Evolutionary conservation across 2,113 vertebrate genomes (phyloP).

Genomic region (Chiloscyllium plagiosum): DNA sequence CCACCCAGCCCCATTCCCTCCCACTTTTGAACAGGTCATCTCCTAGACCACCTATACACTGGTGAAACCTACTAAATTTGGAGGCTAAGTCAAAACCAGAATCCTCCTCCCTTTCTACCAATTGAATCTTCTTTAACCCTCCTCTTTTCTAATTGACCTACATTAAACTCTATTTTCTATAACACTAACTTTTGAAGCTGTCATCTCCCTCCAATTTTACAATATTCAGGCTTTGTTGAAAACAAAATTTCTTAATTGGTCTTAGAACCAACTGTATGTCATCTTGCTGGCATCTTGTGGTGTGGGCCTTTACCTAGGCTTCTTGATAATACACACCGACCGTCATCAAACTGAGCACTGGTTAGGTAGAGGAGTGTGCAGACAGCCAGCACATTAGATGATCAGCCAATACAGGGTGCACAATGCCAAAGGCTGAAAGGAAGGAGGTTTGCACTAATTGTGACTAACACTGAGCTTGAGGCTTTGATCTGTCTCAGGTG

Average conservation of each 20-base stretch:
- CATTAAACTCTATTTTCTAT: neutral
- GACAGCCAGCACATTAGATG: neutral
- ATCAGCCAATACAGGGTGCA: neutral
- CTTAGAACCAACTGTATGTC: neutral
- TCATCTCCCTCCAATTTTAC: neutral
- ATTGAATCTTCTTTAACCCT: neutral
- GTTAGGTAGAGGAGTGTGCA: neutral
- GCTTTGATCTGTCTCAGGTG: neutral
- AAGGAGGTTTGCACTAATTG: neutral
- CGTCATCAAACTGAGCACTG: neutral
- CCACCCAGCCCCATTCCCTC: too few species aligned
- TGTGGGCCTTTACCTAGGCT: neutral
- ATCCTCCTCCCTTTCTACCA: neutral
- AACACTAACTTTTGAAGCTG: neutral
- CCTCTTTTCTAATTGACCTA: neutral
- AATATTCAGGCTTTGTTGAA: neutral
- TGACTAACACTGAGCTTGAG: neutral
- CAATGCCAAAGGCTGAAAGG: neutral
- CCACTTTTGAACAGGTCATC: neutral
- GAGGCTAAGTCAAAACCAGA: neutral
- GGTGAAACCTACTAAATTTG: neutral
- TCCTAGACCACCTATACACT: neutral
- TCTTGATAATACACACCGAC: neutral
- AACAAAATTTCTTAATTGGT: neutral
- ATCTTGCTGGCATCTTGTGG: neutral